Percentiles rank a stretch among this genome's conserved stretches.
phyloP scores from a whole-genome alignment of 2,888 invertebrate species.

The Megamerina dolium region DNA sequence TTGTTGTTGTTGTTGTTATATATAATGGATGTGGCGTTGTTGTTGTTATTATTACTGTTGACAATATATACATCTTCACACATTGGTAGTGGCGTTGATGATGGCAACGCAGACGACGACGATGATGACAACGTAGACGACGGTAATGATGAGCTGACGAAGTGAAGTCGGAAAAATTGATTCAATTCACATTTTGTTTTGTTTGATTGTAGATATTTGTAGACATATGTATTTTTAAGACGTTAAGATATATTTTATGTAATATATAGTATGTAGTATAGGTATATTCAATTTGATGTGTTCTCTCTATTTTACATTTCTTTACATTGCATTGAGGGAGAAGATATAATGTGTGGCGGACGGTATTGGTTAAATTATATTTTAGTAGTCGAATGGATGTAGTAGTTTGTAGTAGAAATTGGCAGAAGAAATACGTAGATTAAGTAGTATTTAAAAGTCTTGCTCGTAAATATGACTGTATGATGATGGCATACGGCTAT shows the following conservation, averaged over 20 bases:
- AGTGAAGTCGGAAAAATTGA: conserved; percentile 17
- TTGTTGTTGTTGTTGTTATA: conserved; percentile 23
- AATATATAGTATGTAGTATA: no score
- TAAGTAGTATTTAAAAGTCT: no score
- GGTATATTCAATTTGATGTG: neutral
- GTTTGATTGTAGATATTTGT: neutral
- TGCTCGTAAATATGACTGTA: no score
- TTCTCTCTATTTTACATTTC: no score
- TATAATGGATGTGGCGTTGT: conserved; percentile 13
- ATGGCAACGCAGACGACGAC: conserved; percentile 15
- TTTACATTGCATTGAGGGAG: no score
- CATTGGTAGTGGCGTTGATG: conserved; percentile 3
- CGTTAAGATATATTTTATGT: no score
- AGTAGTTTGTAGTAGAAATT: no score
- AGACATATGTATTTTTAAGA: neutral
- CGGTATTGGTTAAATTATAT: no score
- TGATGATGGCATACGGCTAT: no score
- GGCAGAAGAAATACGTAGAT: no score
- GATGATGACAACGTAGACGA: conserved; percentile 20
- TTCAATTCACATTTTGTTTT: neutral
- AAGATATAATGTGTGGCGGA: no score
- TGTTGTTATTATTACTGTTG: conserved; percentile 2
- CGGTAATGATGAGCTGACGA: conserved; percentile 17
- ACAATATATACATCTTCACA: conserved; percentile 4
- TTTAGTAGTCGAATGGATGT: no score